Evolutionary conservation across 1,140 invertebrate genomes (phyloP).

Genomic region (Acyrthosiphon pisum): DNA sequence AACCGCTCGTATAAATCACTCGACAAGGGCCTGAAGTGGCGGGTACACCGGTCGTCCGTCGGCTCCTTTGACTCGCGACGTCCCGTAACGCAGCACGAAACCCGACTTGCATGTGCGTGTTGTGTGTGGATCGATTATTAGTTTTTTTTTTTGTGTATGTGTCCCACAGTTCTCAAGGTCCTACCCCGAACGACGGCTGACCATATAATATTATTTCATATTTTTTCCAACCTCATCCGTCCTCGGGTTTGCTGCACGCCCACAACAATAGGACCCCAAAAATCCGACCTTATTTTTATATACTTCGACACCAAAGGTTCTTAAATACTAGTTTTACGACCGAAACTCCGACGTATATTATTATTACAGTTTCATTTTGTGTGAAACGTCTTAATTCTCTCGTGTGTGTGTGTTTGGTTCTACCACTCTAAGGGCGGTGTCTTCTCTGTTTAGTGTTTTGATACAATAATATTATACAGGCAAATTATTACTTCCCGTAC

Average conservation of each 20-base stretch:
- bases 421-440: not conserved
- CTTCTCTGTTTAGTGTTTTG: not conserved
- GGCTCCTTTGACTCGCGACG: conserved; percentile 50
- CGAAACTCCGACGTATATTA: conserved; percentile 12
- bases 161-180: conserved; percentile 46
- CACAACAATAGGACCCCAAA: conserved; percentile 39
- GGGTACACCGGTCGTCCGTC: conserved; percentile 38
- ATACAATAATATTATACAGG: not conserved
- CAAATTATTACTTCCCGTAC: not conserved
- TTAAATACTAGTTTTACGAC: conserved; percentile 40
- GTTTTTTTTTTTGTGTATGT: conserved; percentile 40
- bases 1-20: conserved; percentile 43
- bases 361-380: conserved; percentile 34
- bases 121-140: conserved; percentile 48
- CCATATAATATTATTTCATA: conserved; percentile 48
- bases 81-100: conserved; percentile 30
- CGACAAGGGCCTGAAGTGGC: conserved; percentile 25
- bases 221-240: not conserved
- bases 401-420: not conserved
- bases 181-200: not conserved
- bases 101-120: not conserved
- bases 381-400: not conserved
- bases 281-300: conserved; percentile 19
- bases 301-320: not conserved
- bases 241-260: not conserved